A percentile compares a stretch with the other conserved stretches of the same genome.
These are phyloP conservation scores for Phaonia tiefii DNA, from an alignment of 2,888 invertebrate genomes.

Conservation along the genomic window DNA sequence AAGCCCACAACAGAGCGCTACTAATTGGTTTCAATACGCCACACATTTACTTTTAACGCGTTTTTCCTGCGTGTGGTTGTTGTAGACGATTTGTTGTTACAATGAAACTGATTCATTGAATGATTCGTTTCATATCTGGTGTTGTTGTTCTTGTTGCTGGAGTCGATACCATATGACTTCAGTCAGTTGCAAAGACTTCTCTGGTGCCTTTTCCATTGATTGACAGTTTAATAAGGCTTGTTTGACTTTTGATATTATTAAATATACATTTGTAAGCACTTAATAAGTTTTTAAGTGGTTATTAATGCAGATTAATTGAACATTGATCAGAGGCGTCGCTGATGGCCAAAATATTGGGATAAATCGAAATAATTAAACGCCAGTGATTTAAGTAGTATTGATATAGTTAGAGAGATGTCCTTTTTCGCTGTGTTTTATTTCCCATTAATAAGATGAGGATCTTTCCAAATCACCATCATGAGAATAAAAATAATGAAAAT, in stretches of 20 bases:
- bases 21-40: slow-evolving; percentile 66
- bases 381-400: no score
- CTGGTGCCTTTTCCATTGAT: slow-evolving; percentile 43
- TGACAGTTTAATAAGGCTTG: slow-evolving; percentile 68
- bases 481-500: no score
- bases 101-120: slow-evolving; percentile 61
- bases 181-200: background rate
- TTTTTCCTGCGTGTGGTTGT: background rate
- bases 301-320: slow-evolving; percentile 67
- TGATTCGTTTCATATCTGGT: slow-evolving; percentile 39
- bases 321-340: slow-evolving; percentile 62
- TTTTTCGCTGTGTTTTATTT: no score
- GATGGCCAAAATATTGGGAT: background rate
- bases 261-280: slow-evolving; percentile 67
- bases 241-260: slow-evolving; percentile 66
- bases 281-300: slow-evolving; percentile 67
- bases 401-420: no score
- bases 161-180: slow-evolving; percentile 22
- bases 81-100: background rate
- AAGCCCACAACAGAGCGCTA: slow-evolving; percentile 63
- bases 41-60: slow-evolving; percentile 31
- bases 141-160: slow-evolving; percentile 37
- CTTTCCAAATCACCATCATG: no score
- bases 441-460: no score
- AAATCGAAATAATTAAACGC: no score